Percentiles rank a stretch among this genome's conserved stretches.
These are phyloP conservation scores for Brachionus rubens DNA, from an alignment of 1,140 invertebrate species.

Conservation along the genomic window DNA sequence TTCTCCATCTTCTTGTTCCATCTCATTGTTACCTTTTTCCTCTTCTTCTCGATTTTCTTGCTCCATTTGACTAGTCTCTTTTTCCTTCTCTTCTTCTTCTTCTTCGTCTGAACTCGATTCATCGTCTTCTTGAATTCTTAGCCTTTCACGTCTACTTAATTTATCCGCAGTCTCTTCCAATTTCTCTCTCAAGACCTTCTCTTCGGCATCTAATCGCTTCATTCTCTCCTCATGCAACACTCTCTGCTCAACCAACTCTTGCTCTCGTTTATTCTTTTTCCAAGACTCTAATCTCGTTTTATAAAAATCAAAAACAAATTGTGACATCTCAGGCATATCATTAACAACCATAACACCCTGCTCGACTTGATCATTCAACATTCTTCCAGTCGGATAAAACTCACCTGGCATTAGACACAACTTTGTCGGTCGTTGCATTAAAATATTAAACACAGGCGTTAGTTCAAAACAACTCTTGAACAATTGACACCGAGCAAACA, in stretches of 20 bases:
- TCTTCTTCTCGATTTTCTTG: too few species aligned
- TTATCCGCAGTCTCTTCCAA: background rate
- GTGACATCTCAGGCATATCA: slow-evolving; percentile 39
- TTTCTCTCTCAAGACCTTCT: slow-evolving; percentile 34
- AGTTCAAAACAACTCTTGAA: slow-evolving; percentile 96
- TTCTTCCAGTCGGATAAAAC: background rate
- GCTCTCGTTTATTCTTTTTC: slow-evolving; percentile 25
- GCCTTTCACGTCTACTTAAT: background rate
- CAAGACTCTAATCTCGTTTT: slow-evolving; percentile 14
- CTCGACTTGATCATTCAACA: background rate
- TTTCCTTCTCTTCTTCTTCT: background rate
- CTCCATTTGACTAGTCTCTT: too few species aligned
- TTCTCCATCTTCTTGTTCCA: background rate
- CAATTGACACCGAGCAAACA: slow-evolving; percentile 84
- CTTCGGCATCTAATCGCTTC: slow-evolving; percentile 7
- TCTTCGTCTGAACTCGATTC: slow-evolving; percentile 7
- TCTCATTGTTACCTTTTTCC: too few species aligned
- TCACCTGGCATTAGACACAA: slow-evolving; percentile 24
- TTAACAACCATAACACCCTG: background rate
- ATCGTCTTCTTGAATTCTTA: background rate
- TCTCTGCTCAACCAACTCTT: background rate
- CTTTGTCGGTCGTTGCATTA: slow-evolving; percentile 13
- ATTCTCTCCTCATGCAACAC: slow-evolving; percentile 9
- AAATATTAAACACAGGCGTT: slow-evolving; percentile 52
- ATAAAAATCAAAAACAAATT: slow-evolving; percentile 47